Percentiles rank a stretch among this genome's conserved stretches.
These are phyloP conservation scores for Peromyscus leucopus DNA, from an alignment of 2,113 vertebrate genomes.

Conservation along the genomic window DNA sequence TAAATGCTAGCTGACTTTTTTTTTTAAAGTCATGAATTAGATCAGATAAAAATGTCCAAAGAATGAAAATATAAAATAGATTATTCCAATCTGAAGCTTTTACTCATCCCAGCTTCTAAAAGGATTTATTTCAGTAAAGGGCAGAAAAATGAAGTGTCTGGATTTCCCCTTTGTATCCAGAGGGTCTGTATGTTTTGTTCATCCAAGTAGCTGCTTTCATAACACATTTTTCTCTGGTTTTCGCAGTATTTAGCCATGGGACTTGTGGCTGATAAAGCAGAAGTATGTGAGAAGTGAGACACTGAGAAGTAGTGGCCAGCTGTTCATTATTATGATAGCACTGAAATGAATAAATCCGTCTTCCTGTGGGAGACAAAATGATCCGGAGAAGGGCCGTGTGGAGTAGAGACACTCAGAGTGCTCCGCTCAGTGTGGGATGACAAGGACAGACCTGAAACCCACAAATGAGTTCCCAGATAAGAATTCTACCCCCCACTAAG, in stretches of 20 bases:
- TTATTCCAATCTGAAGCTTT: not conserved
- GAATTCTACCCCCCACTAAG: not conserved
- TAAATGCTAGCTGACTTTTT: not conserved
- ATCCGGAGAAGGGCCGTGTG: not conserved
- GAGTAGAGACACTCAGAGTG: not conserved
- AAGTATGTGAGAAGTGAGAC: slow-evolving; percentile 60
- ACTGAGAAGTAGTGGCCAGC: slow-evolving; percentile 38
- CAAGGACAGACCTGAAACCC: not conserved
- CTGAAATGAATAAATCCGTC: slow-evolving; percentile 44
- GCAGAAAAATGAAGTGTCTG: slow-evolving; percentile 3
- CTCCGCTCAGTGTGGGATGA: not conserved
- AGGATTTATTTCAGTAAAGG: slow-evolving; percentile 20
- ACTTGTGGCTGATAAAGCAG: slow-evolving; percentile 49
- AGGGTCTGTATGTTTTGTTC: slow-evolving; percentile 50
- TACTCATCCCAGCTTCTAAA: not conserved
- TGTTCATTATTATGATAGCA: slow-evolving; percentile 62
- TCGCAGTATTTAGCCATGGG: slow-evolving; percentile 47
- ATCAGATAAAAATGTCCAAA: not conserved
- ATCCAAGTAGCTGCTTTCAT: not conserved
- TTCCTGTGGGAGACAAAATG: slow-evolving; percentile 63
- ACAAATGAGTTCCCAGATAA: slow-evolving; percentile 12
- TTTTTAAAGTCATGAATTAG: not conserved
- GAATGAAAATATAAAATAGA: not conserved
- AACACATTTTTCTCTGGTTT: slow-evolving; percentile 62
- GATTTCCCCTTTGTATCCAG: slow-evolving; percentile 29